These are phyloP conservation scores for Cladopsammia gracilis DNA, from an alignment of 64 coral and sea anemone genomes.

Conservation along the genomic window DNA sequence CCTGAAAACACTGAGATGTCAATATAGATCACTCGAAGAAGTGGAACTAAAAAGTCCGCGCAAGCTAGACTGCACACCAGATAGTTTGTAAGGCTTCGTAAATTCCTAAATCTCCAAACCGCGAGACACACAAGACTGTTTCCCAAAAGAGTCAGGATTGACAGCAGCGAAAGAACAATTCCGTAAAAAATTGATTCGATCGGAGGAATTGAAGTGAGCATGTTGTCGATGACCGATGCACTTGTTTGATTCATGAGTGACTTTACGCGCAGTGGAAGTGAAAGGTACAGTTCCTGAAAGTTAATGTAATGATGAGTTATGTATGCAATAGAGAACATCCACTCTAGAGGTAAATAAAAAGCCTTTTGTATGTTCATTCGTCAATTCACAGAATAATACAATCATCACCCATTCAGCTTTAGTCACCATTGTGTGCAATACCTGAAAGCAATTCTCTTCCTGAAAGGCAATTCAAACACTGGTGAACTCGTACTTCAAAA, in stretches of 20 bases:
- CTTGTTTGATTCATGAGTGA: neutral
- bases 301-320: neutral
- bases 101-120: slow-evolving; percentile 88
- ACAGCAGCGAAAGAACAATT: slow-evolving; percentile 41
- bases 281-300: neutral
- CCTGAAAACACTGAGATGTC: slow-evolving; percentile 66
- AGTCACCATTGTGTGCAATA: neutral
- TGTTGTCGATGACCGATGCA: neutral
- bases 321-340: neutral
- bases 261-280: too few species aligned
- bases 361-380: neutral
- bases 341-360: neutral
- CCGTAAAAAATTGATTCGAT: slow-evolving; percentile 54
- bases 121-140: slow-evolving; percentile 82
- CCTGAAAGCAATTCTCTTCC: too few species aligned
- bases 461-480: neutral
- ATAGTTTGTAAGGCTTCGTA: slow-evolving; percentile 84
- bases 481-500: neutral
- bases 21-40: slow-evolving; percentile 74
- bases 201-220: slow-evolving; percentile 11
- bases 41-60: slow-evolving; percentile 77
- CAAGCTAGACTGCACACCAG: slow-evolving; percentile 85
- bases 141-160: slow-evolving; percentile 65
- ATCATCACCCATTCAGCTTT: neutral
- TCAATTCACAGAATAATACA: neutral